Base-by-base conservation (phyloP, 2,888 invertebrate genomes). In the Apodemia hepburni region DNA sequence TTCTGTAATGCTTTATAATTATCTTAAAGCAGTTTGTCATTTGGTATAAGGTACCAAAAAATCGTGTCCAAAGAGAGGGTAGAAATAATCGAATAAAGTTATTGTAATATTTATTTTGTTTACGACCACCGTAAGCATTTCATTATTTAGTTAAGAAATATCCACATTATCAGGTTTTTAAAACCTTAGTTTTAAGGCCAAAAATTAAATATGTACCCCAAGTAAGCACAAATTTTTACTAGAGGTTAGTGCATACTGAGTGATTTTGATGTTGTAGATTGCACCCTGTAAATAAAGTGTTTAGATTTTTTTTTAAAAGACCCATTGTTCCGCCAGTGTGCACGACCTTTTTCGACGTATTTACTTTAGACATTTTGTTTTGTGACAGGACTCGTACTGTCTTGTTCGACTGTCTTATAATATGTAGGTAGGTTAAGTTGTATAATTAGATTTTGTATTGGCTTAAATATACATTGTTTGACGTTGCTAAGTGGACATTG, bases 401-500 rank as follows among this genome's bases (percentile, higher is more conserved):
- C 70, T 61, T 69, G 72, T 79, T 75, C 78, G 85, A 85, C 83
- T 85, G 73, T 74, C 42, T 42, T 65, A 72, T 81, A 76, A 76
- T 70, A 67, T 72, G 73, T 80, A 79, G 80, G 75, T 81, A 80
- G 75, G 68, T 70, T 81, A 85, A 81, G 81, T 72, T 79, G 81
- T 42, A 42, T 42, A 42, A 81, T 78, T 87, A 88, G 87, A 84
- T 87, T 90, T 88, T 90, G 82, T 90, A 90, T 88, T 83, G 82
- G 78, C 81, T 85, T 63, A 85, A 86, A 83, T 85, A 84, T 87
- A 87, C 86, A 84, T 58, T 65, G 73, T 79, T 78, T 81, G 81
- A 76, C 15, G 15, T 78, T 79, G 69, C 70, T 74, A 65, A 65
- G 54, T 60, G 70, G 59, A 35, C 69, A 42, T 42, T 42, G 69